Conservation (phyloP, 2,113 vertebrate genomes). For the Rana temporaria region DNA sequence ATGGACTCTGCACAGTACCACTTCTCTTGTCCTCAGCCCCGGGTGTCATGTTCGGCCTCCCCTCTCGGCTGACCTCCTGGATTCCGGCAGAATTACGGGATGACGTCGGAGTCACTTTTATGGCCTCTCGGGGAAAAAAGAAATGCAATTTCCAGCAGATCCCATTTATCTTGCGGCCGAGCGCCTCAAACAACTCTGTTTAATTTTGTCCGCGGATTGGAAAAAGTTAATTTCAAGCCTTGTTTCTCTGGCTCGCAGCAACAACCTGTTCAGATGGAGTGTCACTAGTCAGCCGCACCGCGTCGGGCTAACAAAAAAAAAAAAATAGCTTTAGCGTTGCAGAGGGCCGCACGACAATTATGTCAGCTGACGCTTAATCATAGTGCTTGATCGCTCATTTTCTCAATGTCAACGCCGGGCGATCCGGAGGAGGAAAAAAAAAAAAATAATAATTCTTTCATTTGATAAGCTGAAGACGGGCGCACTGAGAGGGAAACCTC, state of each 20-base stretch:
- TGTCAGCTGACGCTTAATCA: conserved; percentile 85
- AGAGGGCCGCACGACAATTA: conserved; percentile 83
- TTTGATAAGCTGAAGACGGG: conserved; percentile 88
- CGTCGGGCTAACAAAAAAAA: conserved; percentile 60
- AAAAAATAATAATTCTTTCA: conserved; percentile 84
- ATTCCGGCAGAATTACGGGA: background rate
- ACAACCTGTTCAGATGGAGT: conserved; percentile 74
- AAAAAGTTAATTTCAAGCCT: conserved; percentile 80
- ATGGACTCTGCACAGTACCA: conserved; percentile 3
- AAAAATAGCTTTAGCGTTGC: conserved; percentile 75
- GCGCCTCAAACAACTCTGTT: conserved; percentile 59
- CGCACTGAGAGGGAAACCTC: conserved; percentile 81
- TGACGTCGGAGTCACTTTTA: conserved; percentile 55
- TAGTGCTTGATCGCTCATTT: conserved; percentile 87
- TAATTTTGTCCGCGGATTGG: conserved; percentile 74
- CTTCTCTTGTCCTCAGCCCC: background rate
- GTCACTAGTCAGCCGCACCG: conserved; percentile 73
- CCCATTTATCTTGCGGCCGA: conserved; percentile 63
- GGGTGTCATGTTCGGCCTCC: too few species aligned
- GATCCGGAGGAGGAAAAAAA: too few species aligned
- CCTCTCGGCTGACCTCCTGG: background rate
- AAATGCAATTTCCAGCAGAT: conserved; percentile 67
- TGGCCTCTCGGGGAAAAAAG: conserved; percentile 58
- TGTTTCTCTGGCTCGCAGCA: conserved; percentile 75
- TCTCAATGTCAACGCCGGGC: conserved; percentile 91